These are phyloP conservation scores for Jordanella pulchra DNA, from an alignment of 2,797 vertebrate species.

Conservation along the genomic window DNA sequence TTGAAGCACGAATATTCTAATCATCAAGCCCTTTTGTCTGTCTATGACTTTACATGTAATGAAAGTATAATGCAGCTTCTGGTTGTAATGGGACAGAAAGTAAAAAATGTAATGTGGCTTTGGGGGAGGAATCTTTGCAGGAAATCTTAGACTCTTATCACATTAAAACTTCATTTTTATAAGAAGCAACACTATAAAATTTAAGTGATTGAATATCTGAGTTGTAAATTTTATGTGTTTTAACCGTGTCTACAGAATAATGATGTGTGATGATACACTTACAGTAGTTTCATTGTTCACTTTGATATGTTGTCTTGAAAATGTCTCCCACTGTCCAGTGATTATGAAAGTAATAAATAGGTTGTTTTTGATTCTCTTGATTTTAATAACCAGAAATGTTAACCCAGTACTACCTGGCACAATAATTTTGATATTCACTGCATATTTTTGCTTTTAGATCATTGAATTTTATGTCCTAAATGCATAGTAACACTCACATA, in stretches of 20 bases:
- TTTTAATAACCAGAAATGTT: neutral
- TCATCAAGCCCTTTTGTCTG: neutral
- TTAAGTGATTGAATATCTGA: neutral
- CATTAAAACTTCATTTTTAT: neutral
- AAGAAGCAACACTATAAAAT: neutral
- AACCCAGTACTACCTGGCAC: neutral
- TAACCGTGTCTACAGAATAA: conserved; percentile 6
- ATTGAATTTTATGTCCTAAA: neutral
- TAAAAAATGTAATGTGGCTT: neutral
- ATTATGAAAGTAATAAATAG: conserved; percentile 7
- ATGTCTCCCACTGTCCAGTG: conserved; percentile 8
- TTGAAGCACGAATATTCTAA: too few relatives aligned
- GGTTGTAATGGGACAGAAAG: too few relatives aligned
- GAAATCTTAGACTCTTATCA: neutral
- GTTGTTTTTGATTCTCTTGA: conserved; percentile 18
- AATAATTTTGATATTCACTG: conserved; percentile 1
- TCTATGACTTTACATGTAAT: too few relatives aligned
- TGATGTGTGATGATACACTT: neutral
- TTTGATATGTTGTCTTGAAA: conserved; percentile 42
- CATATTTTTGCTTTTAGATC: conserved; percentile 2
- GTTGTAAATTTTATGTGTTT: neutral
- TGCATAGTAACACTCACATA: neutral
- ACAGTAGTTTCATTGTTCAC: conserved; percentile 14
- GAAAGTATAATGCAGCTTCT: too few relatives aligned
- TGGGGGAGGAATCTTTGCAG: neutral